phyloP scores from a whole-genome alignment of 2,113 vertebrate genomes.

The Halichoeres trimaculatus region DNA sequence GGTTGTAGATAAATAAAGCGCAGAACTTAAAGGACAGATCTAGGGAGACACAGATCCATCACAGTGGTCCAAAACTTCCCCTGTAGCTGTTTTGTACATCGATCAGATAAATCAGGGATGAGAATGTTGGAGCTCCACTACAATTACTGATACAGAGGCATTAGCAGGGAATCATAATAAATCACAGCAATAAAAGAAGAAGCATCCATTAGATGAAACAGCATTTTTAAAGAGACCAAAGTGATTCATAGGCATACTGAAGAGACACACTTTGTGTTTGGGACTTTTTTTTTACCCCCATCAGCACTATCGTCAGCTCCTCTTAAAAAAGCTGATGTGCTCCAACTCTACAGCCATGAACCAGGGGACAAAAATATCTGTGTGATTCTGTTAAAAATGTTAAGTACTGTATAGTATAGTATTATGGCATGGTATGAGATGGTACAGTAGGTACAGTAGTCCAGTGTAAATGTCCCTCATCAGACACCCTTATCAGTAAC shows the following conservation, averaged over 20 bases:
- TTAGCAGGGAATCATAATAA: slow-evolving; percentile 7
- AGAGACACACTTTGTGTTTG: background rate
- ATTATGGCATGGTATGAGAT: background rate
- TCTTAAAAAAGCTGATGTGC: background rate
- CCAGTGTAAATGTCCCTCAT: no score
- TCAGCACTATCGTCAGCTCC: background rate
- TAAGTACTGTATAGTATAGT: background rate
- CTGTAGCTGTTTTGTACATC: background rate
- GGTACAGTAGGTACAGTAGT: background rate
- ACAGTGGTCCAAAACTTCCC: background rate
- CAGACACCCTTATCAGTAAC: no score
- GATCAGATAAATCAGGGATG: slow-evolving; percentile 1
- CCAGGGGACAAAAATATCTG: background rate
- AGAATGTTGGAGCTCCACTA: background rate
- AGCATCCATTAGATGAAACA: slow-evolving; percentile 10
- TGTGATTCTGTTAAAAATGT: no score
- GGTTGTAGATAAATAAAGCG: background rate
- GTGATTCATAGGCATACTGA: slow-evolving; percentile 13
- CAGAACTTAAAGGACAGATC: background rate
- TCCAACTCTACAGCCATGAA: background rate
- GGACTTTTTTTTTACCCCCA: background rate
- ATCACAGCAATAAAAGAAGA: slow-evolving; percentile 7
- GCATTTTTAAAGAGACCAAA: slow-evolving; percentile 7
- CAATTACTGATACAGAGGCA: background rate
- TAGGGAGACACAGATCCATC: background rate